These are phyloP conservation scores for Platorchestia sp. DNA, from an alignment of 1,140 invertebrate species.

Conservation along the genomic window DNA sequence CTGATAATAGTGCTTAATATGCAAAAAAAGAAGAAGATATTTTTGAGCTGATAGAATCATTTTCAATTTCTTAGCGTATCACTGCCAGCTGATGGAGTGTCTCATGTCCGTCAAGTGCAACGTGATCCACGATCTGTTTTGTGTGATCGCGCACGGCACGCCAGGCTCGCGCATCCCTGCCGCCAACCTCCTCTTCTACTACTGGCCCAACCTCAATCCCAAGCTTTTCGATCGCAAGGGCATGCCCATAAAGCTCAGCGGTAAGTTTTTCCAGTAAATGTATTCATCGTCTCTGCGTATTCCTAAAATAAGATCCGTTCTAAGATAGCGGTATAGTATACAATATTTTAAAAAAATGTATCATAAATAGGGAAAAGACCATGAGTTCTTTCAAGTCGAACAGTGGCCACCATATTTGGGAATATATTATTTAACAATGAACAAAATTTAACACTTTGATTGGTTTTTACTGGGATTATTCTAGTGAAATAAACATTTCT, in stretches of 20 bases:
- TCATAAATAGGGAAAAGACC: not conserved
- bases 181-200: slow-evolving; percentile 97
- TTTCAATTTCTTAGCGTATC: slow-evolving; percentile 79
- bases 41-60: not conserved
- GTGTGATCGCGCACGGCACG: slow-evolving; percentile 97
- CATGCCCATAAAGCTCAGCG: slow-evolving; percentile 89
- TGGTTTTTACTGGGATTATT: not conserved
- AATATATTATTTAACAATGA: not conserved
- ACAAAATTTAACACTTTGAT: not conserved
- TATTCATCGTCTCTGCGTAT: not conserved
- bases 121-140: slow-evolving; percentile 92
- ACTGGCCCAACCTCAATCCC: slow-evolving; percentile 98
- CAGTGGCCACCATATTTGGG: not conserved
- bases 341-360: not conserved
- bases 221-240: slow-evolving; percentile 91
- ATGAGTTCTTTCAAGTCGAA: not conserved
- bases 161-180: slow-evolving; percentile 90
- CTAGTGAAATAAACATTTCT: not conserved
- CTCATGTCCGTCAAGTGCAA: slow-evolving; percentile 92
- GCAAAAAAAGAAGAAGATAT: too few relatives aligned
- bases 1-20: too few relatives aligned
- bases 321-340: not conserved
- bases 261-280: slow-evolving; percentile 74
- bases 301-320: not conserved
- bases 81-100: slow-evolving; percentile 94